These are phyloP conservation scores for Struthio camelus DNA, from an alignment of 2,113 vertebrate species.

Conservation along the genomic window DNA sequence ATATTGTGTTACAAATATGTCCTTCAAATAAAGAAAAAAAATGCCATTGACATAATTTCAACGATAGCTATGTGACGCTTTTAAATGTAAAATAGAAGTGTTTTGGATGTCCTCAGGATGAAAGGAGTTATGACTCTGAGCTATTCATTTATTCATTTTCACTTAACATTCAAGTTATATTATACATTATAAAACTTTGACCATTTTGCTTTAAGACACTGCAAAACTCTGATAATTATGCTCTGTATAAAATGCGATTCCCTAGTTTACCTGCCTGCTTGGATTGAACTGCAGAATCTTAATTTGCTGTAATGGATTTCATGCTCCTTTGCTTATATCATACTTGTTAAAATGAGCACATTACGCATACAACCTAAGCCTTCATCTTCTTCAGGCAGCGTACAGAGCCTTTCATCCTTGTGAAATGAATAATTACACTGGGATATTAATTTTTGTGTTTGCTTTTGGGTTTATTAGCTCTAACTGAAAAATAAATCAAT, in stretches of 20 bases:
- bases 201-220: conserved; percentile 14
- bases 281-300: neutral
- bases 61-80: neutral
- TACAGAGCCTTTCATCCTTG: neutral
- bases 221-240: neutral
- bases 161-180: neutral
- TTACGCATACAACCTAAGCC: neutral
- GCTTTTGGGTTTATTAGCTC: neutral
- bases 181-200: neutral
- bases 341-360: neutral
- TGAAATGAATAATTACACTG: neutral
- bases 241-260: neutral
- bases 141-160: neutral
- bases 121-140: neutral
- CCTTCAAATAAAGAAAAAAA: neutral
- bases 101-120: neutral
- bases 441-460: conserved; percentile 18
- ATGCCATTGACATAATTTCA: neutral
- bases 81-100: neutral
- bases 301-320: neutral
- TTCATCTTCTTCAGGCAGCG: neutral
- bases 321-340: neutral
- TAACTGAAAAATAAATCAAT: neutral
- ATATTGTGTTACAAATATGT: neutral
- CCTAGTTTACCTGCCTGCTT: neutral